Evolutionary conservation across 2,888 invertebrate species (phyloP).

Genomic region (Alloscopus bannaensis): DNA sequence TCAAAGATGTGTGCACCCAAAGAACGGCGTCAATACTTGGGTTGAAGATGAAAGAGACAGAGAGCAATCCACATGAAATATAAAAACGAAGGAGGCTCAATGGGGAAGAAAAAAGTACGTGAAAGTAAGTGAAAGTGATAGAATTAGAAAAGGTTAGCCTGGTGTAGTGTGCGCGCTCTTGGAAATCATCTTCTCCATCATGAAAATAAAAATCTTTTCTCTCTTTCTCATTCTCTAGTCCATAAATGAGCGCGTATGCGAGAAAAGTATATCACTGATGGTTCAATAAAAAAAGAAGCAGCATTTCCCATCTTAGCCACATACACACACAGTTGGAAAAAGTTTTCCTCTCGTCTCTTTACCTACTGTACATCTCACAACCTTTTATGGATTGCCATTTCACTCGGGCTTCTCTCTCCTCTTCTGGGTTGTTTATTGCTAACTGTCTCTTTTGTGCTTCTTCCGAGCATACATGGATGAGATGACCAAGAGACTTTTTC

Average conservation of each 20-base stretch:
- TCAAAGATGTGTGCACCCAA: no score
- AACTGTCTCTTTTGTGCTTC: slow-evolving; percentile 51
- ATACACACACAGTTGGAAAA: not conserved
- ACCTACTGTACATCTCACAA: slow-evolving; percentile 47
- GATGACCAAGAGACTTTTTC: not conserved
- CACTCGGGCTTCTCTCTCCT: no score
- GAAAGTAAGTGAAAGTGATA: slow-evolving; percentile 56
- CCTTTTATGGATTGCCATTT: slow-evolving; percentile 61
- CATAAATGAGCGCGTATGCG: slow-evolving; percentile 48
- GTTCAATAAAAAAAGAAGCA: slow-evolving; percentile 57
- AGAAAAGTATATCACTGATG: slow-evolving; percentile 23
- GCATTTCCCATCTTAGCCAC: slow-evolving; percentile 16
- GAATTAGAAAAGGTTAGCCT: slow-evolving; percentile 50
- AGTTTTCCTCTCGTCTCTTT: no score
- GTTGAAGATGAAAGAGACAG: no score
- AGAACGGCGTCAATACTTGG: no score
- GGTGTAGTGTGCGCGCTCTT: slow-evolving; percentile 53
- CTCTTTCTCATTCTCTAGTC: slow-evolving; percentile 43
- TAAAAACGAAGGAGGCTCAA: no score
- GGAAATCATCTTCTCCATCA: slow-evolving; percentile 51
- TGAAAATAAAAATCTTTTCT: slow-evolving; percentile 54
- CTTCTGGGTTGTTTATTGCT: slow-evolving; percentile 56
- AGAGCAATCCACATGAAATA: no score
- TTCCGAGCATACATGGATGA: not conserved
- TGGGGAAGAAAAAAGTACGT: slow-evolving; percentile 24